Evolutionary conservation across 53 echinoderm and acorn worm species (phyloP), one percentile per base, ranked within the genome.

Genomic region (Paelopatides confundens): DNA sequence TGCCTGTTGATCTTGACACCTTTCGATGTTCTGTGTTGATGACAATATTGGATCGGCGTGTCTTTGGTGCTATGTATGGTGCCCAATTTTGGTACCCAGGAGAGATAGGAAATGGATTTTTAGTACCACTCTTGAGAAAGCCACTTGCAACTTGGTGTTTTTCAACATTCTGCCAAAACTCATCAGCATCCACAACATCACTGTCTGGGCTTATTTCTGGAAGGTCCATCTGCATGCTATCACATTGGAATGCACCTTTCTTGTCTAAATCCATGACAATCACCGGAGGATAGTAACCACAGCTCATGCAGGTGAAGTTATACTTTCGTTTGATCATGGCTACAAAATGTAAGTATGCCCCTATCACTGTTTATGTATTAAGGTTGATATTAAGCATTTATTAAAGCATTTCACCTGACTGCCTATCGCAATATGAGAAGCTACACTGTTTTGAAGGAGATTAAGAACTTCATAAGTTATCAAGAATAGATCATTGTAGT

Each of bases 231-330:
- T 65, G 21, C 13, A 5, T 35, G 21, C 3, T 21, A 38, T 63
- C 38, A 65, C 85, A 85, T 14, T 85, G 85, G 31, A 85, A 85
- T 35, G 66, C 85, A 0, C 36, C 85, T 85, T 85, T 85, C 66
- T 39, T 85, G 27, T 85, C 52, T 17, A 85, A 33, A 65, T 85
- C 85, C 85, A 85, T 85, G 5, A 85, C 40, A 21, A 85, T 21
- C 21, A 85, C 31, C 34, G 85, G 64, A 32, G 85, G 66, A 65
- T 65, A 28, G 26, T 34, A 24, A 18, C 85, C 66, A 65, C 66
- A 85, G 35, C 30, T 85, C 1, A 65, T 65, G 32, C 85, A 85
- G n/a, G 21, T 31, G 33, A 65, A 85, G 17, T 85, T 38, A 65
- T 85, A 85, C 2, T 9, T 65, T 15, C 66, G 24, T 9, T 12